These are phyloP conservation scores for Heteropelma amictum DNA, from an alignment of 2,888 invertebrate genomes.

Conservation along the genomic window DNA sequence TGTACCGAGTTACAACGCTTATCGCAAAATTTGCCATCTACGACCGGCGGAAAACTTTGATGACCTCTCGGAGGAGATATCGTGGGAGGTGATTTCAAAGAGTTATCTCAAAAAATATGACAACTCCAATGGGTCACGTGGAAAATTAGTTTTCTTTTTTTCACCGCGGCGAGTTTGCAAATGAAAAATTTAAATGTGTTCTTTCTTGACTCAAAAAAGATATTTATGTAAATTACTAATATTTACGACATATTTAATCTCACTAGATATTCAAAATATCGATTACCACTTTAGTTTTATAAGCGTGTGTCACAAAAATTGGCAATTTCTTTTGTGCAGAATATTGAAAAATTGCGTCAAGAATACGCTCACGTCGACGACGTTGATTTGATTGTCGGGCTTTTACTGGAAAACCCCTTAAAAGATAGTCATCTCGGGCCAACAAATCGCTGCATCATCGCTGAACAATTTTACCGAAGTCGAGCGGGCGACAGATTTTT, in stretches of 20 bases:
- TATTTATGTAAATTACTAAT: no score
- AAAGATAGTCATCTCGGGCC: slow-evolving; percentile 79
- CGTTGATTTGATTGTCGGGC: slow-evolving; percentile 80
- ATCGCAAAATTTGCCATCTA: slow-evolving; percentile 78
- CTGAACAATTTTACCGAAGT: slow-evolving; percentile 79
- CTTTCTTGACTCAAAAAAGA: no score
- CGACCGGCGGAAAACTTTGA: slow-evolving; percentile 70
- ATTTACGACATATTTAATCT: no score
- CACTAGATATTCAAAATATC: no score
- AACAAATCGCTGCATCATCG: slow-evolving; percentile 79
- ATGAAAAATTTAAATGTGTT: not conserved
- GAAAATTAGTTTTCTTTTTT: no score
- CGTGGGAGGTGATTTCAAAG: slow-evolving; percentile 67
- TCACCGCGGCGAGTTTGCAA: no score
- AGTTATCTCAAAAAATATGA: no score
- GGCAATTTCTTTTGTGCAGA: slow-evolving; percentile 64
- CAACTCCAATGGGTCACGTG: no score
- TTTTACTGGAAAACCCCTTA: slow-evolving; percentile 78
- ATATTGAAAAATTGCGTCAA: slow-evolving; percentile 69
- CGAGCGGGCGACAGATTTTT: slow-evolving; percentile 80
- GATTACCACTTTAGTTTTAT: no score
- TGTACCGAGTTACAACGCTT: slow-evolving; percentile 82
- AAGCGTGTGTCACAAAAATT: no score
- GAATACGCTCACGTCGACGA: slow-evolving; percentile 79
- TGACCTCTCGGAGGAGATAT: slow-evolving; percentile 73